A percentile compares a stretch with the other conserved stretches of the same genome.
Conservation (phyloP, 35 echinoderm and acorn worm species). For the Lytechinus variegatus region DNA sequence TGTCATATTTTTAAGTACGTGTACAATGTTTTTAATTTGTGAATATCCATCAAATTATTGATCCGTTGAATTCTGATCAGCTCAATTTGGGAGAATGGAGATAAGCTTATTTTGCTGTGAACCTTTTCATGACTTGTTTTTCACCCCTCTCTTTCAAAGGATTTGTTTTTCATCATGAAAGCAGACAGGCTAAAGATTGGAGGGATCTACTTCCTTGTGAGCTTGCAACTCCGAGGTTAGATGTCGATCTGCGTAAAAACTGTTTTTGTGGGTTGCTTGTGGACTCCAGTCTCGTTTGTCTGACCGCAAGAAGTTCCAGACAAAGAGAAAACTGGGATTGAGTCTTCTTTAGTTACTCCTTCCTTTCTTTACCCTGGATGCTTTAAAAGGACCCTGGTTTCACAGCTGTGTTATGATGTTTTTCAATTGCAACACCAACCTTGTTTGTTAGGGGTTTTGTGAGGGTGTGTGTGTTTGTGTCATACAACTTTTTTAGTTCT, state of each 20-base stretch:
- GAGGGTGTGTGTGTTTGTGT: background rate
- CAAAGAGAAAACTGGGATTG: background rate
- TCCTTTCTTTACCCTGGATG: background rate
- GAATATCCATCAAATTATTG: background rate
- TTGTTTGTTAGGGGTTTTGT: too few relatives aligned
- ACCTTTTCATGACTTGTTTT: background rate
- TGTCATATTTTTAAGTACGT: background rate
- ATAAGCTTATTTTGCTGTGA: background rate
- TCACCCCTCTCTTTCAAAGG: background rate
- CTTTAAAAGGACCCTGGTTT: background rate
- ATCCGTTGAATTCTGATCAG: background rate
- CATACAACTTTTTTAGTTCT: background rate
- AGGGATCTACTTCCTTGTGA: background rate
- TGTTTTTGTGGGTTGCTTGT: background rate
- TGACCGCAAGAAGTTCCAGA: slow-evolving; percentile 6
- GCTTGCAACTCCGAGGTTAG: background rate
- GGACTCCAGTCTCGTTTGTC: background rate
- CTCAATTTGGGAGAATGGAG: background rate
- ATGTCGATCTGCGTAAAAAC: background rate
- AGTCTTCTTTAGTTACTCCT: slow-evolving; percentile 7
- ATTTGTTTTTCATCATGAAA: background rate
- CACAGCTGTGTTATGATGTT: slow-evolving; percentile 1
- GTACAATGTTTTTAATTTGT: background rate
- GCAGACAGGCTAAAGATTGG: background rate
- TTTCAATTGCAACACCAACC: background rate